Conservation (phyloP, 2,888 invertebrate genomes). For the Oasisia sp. region DNA sequence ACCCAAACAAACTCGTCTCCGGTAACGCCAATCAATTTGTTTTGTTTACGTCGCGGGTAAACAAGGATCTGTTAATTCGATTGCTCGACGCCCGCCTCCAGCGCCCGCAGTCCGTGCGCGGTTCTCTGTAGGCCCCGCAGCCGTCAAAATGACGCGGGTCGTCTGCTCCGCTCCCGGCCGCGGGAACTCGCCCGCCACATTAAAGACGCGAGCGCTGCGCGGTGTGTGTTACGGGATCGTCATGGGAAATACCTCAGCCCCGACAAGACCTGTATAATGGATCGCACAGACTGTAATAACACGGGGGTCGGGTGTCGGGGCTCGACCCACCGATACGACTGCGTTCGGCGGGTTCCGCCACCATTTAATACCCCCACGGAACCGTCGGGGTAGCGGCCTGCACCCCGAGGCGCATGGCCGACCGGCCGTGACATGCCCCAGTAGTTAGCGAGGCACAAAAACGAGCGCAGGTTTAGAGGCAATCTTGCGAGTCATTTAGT, state of each 20-base stretch:
- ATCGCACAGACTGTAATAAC: not conserved
- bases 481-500: conserved; percentile 10
- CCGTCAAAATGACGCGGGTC: conserved; percentile 5
- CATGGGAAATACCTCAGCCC: conserved; percentile 13
- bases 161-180: not conserved
- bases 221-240: not conserved
- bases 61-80: conserved; percentile 17
- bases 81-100: not conserved
- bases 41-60: conserved; percentile 5
- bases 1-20: conserved; percentile 17
- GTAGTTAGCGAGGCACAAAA: not conserved
- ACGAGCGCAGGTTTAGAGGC: conserved; percentile 13
- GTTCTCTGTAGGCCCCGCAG: not conserved
- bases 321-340: not conserved
- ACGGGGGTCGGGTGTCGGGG: not conserved
- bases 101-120: not conserved
- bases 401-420: not conserved
- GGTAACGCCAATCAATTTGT: conserved; percentile 17
- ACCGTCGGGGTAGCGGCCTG: not conserved
- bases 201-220: not conserved
- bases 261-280: conserved; percentile 13
- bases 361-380: not conserved
- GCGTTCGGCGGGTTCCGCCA: not conserved
- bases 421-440: not conserved
- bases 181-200: not conserved